Evolutionary conservation across 2,113 vertebrate species (phyloP).

Genomic region (Silurus asotus): DNA sequence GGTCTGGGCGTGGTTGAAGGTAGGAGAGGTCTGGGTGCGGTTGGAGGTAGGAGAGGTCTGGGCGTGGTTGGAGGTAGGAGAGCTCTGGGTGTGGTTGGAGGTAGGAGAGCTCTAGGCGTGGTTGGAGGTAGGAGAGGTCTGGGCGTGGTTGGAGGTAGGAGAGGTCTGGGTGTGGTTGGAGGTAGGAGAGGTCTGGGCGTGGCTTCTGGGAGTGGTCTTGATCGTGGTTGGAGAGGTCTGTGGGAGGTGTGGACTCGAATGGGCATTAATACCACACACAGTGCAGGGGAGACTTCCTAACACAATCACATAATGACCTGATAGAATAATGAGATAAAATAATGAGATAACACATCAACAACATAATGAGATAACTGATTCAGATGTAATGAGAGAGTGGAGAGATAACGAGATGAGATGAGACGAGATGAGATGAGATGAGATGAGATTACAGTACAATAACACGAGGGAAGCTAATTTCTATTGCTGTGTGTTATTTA

Average conservation of each 20-base stretch:
- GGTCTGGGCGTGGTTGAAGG: background rate
- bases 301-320: background rate
- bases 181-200: too few relatives aligned
- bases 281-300: background rate
- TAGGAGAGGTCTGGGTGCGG: background rate
- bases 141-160: background rate
- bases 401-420: background rate
- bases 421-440: background rate
- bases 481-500: background rate
- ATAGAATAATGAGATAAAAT: too few relatives aligned
- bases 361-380: too few relatives aligned
- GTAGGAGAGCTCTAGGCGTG: background rate
- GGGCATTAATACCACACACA: background rate
- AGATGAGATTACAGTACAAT: background rate
- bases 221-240: too few relatives aligned
- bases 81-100: background rate
- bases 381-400: background rate
- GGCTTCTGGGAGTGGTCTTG: fast-evolving
- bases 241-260: background rate
- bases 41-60: background rate
- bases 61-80: background rate
- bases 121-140: background rate
- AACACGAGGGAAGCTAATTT: background rate
- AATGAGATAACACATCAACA: background rate
- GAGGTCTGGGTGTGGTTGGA: background rate